Percentiles rank a stretch among this genome's conserved stretches.
Conservation (phyloP, 2,113 vertebrate species). For the Oreochromis tanganicae region DNA sequence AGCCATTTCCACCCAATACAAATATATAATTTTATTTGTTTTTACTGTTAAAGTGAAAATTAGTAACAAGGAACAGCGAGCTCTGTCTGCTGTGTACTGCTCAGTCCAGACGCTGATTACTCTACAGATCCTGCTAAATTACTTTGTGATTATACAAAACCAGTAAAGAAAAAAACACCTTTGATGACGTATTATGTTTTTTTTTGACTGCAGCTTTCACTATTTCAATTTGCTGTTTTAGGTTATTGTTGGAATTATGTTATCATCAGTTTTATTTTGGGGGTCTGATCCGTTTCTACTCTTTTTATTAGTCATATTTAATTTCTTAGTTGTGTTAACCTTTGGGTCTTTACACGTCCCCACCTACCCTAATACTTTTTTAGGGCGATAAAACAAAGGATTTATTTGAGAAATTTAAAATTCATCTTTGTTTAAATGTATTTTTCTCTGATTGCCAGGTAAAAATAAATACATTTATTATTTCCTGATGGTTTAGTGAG, state of each 20-base stretch:
- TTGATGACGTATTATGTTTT: rapidly evolving
- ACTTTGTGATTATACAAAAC: background rate
- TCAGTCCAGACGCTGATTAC: background rate
- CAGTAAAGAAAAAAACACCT: background rate
- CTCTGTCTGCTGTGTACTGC: rapidly evolving
- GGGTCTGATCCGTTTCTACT: rapidly evolving
- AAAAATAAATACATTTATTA: background rate
- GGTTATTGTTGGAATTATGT: background rate
- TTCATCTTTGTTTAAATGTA: background rate
- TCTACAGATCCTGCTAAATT: background rate
- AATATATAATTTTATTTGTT: background rate
- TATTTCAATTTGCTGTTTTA: rapidly evolving
- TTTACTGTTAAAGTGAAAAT: background rate
- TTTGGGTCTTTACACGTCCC: rapidly evolving
- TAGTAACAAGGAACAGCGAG: background rate
- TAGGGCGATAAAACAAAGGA: background rate
- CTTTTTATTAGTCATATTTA: background rate
- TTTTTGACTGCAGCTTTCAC: background rate
- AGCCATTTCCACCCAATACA: background rate
- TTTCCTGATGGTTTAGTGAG: rapidly evolving
- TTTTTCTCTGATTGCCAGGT: background rate
- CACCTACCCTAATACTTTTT: background rate
- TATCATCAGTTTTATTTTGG: background rate
- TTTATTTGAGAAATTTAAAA: background rate
- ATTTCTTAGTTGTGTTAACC: rapidly evolving